Evolutionary conservation across 2,797 vertebrate genomes (phyloP).

Genomic region (Argentina silus): DNA sequence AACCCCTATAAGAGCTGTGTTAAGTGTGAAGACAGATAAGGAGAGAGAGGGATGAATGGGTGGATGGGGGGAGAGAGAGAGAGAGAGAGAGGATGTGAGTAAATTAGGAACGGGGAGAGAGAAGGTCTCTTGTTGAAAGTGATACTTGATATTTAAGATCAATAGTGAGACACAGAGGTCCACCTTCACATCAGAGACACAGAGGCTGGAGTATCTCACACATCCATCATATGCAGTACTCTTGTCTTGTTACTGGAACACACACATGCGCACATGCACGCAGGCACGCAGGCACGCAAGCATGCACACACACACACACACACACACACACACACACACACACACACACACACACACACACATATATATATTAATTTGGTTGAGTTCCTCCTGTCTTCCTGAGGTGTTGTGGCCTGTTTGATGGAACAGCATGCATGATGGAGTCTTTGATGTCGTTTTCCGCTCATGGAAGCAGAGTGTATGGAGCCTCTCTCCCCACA

Average conservation of each 20-base stretch:
- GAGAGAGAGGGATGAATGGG: constrained; percentile 3
- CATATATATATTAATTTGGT: background rate
- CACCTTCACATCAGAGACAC: background rate
- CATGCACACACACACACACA: background rate
- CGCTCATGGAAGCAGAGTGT: constrained; percentile 15
- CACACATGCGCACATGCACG: background rate
- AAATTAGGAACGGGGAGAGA: constrained; percentile 4
- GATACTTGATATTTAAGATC: constrained; percentile 30
- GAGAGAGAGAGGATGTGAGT: constrained; percentile 22
- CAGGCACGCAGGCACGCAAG: background rate
- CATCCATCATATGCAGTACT: background rate
- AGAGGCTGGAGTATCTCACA: constrained; percentile 8
- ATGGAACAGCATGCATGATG: constrained; percentile 23
- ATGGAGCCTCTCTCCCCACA: background rate
- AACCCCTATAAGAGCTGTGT: constrained; percentile 28
- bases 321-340: constrained; percentile 9
- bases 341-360: constrained; percentile 13
- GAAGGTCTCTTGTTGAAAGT: constrained; percentile 6
- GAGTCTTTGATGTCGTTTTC: constrained; percentile 41
- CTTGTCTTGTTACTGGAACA: constrained; percentile 3
- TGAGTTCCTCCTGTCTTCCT: background rate
- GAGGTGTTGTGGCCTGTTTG: background rate
- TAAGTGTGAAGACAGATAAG: constrained; percentile 43
- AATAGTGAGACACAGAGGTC: constrained; percentile 21
- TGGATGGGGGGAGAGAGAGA: constrained; percentile 20